Percentiles rank a stretch among this genome's conserved stretches.
phyloP scores from a whole-genome alignment of 2,113 vertebrate genomes.

The Nestor notabilis region DNA sequence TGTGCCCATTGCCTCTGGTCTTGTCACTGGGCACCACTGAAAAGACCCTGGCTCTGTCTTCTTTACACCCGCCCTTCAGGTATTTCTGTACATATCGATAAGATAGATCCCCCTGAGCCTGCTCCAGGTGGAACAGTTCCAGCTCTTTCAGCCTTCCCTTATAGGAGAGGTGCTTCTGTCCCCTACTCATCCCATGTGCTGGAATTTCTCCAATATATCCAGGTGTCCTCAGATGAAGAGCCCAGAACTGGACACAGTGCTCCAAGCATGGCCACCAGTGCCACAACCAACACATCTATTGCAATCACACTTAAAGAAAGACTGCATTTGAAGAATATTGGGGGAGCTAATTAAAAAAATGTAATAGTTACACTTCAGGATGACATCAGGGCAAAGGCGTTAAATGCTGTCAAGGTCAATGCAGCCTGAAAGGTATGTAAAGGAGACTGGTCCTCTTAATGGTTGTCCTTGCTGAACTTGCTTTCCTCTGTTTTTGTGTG shows the following conservation, averaged over 20 bases:
- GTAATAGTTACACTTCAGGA: neutral
- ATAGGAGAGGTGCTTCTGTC: neutral
- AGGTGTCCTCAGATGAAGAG: neutral
- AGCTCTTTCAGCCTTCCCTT: neutral
- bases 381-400: neutral
- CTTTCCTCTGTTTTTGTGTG: neutral
- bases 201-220: neutral
- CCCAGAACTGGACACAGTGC: neutral
- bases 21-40: neutral
- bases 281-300: neutral
- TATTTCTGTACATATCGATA: neutral
- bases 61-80: neutral
- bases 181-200: neutral
- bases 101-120: neutral
- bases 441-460: neutral
- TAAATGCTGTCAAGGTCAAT: neutral
- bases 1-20: neutral
- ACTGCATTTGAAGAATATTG: neutral
- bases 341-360: neutral
- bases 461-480: neutral
- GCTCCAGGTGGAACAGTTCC: neutral
- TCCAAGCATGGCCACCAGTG: neutral
- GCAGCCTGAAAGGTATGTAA: neutral
- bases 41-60: neutral
- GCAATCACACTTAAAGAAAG: neutral